phyloP scores from a whole-genome alignment of 2,888 invertebrate species.

The Drymonia ruficornis region DNA sequence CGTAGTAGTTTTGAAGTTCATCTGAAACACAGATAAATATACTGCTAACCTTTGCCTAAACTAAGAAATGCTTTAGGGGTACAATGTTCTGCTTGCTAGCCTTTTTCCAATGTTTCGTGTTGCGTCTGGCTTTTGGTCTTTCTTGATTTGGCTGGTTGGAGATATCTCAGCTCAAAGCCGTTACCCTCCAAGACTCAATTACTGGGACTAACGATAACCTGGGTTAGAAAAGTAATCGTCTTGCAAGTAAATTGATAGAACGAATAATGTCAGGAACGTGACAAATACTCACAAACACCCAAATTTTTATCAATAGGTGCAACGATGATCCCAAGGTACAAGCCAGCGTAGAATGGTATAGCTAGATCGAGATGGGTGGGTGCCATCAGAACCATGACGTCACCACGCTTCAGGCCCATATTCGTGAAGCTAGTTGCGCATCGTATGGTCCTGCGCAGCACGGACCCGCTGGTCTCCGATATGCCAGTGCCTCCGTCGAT shows the following conservation, averaged over 20 bases:
- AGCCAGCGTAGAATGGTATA: constrained; percentile 66
- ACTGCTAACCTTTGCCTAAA: too few relatives aligned
- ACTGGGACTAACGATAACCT: too few relatives aligned
- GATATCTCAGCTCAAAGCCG: too few relatives aligned
- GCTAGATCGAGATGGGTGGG: constrained; percentile 63
- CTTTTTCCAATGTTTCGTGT: too few relatives aligned
- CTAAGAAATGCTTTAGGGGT: too few relatives aligned
- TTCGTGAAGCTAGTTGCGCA: constrained; percentile 55
- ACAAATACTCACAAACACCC: constrained; percentile 44
- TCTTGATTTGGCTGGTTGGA: too few relatives aligned
- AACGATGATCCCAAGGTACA: constrained; percentile 59
- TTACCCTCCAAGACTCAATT: too few relatives aligned
- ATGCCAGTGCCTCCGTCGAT: constrained; percentile 1
- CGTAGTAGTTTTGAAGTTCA: constrained; percentile 47
- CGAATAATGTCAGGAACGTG: too few relatives aligned
- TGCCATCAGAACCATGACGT: constrained; percentile 69
- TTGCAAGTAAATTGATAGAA: too few relatives aligned
- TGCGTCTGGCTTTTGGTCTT: too few relatives aligned
- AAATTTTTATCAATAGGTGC: constrained; percentile 46
- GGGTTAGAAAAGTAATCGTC: too few relatives aligned
- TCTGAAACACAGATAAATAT: constrained; percentile 39
- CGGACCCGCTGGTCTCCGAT: constrained; percentile 55
- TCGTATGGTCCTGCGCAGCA: constrained; percentile 14
- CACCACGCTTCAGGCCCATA: constrained; percentile 57
- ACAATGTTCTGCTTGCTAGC: too few relatives aligned